phyloP scores from a whole-genome alignment of 2,113 vertebrate genomes.

The Sebastes schlegelii region DNA sequence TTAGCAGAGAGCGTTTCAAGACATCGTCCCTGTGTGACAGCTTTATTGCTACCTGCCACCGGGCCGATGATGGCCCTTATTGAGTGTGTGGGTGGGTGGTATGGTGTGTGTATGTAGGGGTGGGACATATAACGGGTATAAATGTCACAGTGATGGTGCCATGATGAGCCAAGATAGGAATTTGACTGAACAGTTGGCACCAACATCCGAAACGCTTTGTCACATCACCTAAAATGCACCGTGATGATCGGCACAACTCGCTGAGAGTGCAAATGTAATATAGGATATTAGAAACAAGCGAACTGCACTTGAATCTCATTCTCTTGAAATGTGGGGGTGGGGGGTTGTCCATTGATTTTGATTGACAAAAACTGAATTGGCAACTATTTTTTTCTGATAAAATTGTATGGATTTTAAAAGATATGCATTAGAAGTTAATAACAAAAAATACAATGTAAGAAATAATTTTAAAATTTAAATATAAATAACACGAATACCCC shows the following conservation, averaged over 20 bases:
- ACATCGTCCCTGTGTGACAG: slow-evolving; percentile 22
- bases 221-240: not conserved
- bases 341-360: not conserved
- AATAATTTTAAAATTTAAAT: too few species aligned
- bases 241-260: not conserved
- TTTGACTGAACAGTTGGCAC: slow-evolving; percentile 7
- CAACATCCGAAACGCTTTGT: not conserved
- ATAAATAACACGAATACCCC: too few species aligned
- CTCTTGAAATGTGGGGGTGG: not conserved
- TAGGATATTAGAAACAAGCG: not conserved
- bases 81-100: slow-evolving; percentile 29
- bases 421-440: too few species aligned
- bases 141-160: slow-evolving; percentile 25
- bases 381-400: not conserved
- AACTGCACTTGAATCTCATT: not conserved
- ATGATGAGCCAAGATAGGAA: slow-evolving; percentile 16
- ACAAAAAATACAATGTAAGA: too few species aligned
- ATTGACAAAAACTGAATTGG: not conserved
- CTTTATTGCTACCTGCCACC: slow-evolving; percentile 61
- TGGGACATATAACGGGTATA: slow-evolving; percentile 8
- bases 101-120: not conserved
- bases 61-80: slow-evolving; percentile 23
- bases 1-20: slow-evolving; percentile 19
- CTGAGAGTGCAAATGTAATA: not conserved
- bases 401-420: too few species aligned